Conservation (phyloP, 2,888 invertebrate species). For the Cepaea hortensis region DNA sequence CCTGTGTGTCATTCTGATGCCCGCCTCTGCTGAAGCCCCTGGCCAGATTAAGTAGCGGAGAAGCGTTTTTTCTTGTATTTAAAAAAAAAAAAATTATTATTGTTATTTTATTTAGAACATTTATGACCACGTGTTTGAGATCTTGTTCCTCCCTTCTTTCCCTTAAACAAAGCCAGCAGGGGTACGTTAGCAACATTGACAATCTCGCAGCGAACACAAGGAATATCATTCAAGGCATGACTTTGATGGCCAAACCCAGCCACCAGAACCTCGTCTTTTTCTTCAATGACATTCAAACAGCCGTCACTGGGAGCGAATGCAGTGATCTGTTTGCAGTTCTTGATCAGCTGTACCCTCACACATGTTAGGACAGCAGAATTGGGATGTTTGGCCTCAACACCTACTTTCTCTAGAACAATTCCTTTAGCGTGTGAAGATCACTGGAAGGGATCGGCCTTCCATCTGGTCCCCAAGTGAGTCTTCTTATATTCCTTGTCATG, state of each 20-base stretch:
- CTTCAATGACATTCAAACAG: too few relatives aligned
- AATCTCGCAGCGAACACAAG: conserved; percentile 89
- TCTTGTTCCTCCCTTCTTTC: conserved; percentile 99
- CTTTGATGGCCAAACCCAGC: conserved; percentile 99
- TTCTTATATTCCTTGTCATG: conserved; percentile 99
- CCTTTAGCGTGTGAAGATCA: conserved; percentile 94
- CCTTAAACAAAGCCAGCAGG: conserved; percentile 97
- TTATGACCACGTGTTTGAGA: conserved; percentile 82
- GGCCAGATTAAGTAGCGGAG: too few relatives aligned
- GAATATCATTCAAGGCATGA: conserved; percentile 99
- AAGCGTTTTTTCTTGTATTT: too few relatives aligned
- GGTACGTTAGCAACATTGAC: conserved; percentile 99
- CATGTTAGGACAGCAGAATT: conserved; percentile 74
- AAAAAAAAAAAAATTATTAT: neutral
- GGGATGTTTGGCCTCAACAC: conserved; percentile 78
- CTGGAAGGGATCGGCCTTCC: conserved; percentile 92
- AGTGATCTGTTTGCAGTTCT: too few relatives aligned
- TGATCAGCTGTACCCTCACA: conserved; percentile 82
- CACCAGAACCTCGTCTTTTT: conserved; percentile 84
- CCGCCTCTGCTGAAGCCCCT: too few relatives aligned
- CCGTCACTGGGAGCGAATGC: conserved; percentile 78
- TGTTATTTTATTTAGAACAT: neutral
- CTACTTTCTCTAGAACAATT: conserved; percentile 99
- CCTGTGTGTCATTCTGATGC: too few relatives aligned
- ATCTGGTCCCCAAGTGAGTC: conserved; percentile 99